These are phyloP conservation scores for Dolomedes plantarius DNA, from an alignment of 2,888 invertebrate genomes.

Conservation along the genomic window DNA sequence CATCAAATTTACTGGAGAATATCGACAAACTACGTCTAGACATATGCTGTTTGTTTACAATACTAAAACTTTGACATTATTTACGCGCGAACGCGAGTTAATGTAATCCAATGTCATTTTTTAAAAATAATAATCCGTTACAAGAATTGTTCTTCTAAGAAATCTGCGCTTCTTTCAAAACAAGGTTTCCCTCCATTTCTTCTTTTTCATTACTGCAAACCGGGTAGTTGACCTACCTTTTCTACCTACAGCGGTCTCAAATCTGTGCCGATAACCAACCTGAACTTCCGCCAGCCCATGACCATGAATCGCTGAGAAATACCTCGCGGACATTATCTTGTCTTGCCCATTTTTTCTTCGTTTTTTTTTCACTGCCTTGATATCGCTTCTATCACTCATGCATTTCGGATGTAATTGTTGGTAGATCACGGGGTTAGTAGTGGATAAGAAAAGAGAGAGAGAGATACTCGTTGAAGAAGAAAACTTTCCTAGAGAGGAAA, in stretches of 20 bases:
- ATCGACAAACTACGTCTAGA: too few relatives aligned
- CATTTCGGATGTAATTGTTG: neutral
- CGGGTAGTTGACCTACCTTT: slow-evolving; percentile 46
- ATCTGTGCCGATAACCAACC: slow-evolving; percentile 59
- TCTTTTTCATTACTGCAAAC: neutral
- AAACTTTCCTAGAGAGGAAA: too few relatives aligned
- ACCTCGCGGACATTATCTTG: slow-evolving; percentile 30
- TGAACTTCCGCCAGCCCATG: slow-evolving; percentile 43
- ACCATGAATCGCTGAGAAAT: slow-evolving; percentile 34
- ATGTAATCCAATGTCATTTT: too few relatives aligned
- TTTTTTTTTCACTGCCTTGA: neutral
- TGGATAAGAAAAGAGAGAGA: too few relatives aligned
- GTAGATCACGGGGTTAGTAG: slow-evolving; percentile 10
- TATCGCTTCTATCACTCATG: neutral
- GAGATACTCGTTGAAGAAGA: too few relatives aligned
- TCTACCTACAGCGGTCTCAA: neutral
- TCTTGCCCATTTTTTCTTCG: neutral
- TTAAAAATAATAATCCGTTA: too few relatives aligned
- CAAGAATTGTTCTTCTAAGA: too few relatives aligned
- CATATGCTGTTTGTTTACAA: too few relatives aligned
- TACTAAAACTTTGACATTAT: too few relatives aligned
- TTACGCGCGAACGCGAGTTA: too few relatives aligned
- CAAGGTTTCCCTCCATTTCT: neutral
- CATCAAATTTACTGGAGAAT: too few relatives aligned
- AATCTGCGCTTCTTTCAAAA: too few relatives aligned